Evolutionary conservation across 2,888 invertebrate genomes (phyloP).

Genomic region (Sinelater perroti): DNA sequence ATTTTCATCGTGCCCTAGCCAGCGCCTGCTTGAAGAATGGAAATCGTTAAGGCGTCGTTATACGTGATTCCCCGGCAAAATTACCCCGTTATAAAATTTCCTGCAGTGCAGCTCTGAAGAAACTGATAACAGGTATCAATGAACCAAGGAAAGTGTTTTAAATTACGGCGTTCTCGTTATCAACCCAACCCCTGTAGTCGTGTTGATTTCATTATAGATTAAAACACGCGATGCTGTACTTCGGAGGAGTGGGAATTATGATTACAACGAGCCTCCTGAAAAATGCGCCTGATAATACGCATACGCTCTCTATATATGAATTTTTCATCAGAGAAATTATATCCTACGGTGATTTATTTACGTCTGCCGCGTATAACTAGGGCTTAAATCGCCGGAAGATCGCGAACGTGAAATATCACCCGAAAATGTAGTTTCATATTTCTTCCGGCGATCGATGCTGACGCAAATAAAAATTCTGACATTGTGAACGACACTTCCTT

Average conservation of each 20-base stretch:
- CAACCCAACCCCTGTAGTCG: constrained; percentile 35
- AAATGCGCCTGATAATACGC: constrained; percentile 7
- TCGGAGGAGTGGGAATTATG: constrained; percentile 36
- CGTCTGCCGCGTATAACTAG: background rate
- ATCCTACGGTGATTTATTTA: constrained; percentile 12
- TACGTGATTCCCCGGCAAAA: constrained; percentile 27
- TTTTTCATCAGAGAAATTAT: constrained; percentile 15
- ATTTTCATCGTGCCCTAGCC: constrained; percentile 5
- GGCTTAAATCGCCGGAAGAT: constrained; percentile 4
- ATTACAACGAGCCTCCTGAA: constrained; percentile 27
- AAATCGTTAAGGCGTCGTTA: constrained; percentile 21
- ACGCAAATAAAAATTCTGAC: no score
- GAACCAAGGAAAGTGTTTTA: constrained; percentile 39
- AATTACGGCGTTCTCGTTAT: constrained; percentile 37
- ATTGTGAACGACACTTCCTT: no score
- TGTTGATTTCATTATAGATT: constrained; percentile 40
- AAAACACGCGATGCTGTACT: constrained; percentile 39
- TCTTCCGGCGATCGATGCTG: no score
- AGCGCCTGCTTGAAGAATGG: constrained; percentile 14
- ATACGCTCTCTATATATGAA: constrained; percentile 5
- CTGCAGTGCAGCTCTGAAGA: constrained; percentile 24
- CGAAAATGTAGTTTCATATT: no score
- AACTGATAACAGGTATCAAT: constrained; percentile 38
- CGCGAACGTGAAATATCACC: no score
- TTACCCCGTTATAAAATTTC: constrained; percentile 33